Evolutionary conservation across 2,888 invertebrate genomes (phyloP), one percentile per base, ranked within the genome.

Genomic region (Allacma fusca): DNA sequence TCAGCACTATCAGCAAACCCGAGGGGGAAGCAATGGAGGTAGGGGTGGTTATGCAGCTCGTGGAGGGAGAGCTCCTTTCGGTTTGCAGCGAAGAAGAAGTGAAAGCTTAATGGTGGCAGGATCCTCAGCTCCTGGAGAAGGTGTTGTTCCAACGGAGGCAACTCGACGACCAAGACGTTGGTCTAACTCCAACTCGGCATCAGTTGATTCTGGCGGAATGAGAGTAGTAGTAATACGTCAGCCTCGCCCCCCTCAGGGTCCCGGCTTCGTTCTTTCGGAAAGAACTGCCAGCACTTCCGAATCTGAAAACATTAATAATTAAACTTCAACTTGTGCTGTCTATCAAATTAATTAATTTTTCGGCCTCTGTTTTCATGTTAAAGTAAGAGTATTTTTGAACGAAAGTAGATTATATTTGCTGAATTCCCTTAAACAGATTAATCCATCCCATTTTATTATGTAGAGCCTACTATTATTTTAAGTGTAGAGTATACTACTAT

Each of bases 101-200:
- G 68, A 69, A 23, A 69, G 24, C 24, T 24, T 24, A 16, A 24
- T 62, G 62, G 62, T 19, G 7, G n/a, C 9, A 4, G 23, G 26
- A 24, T 19, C 24, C 16, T 62, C 62, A 24, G 23, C 5, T 24
- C 23, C 62, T 1, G 24, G 7, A n/a, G 62, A 62, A 1, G 2
- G 24, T 4, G 4, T 24, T 23, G 9, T 16, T 2, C 50, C 50
- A 2, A 2, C n/a, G 5, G 50, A 50, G n/a, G n/a, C 7, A 50
- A 62, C 62, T n/a, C 68, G 57, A 29, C 23, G 71, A 28, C 71
- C 71, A 21, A 23, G 57, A 26, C 71, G 71, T 59, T 71, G 44
- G 28, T 71, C 71, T 19, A 43, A 40, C n/a, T 68, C 68, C 29
- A 21, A 34, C 24, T 24, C 71, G 21, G 19, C 28, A n/a, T 28